Percentiles rank a stretch among this genome's conserved stretches.
These are phyloP conservation scores for Perdita meconis DNA, from an alignment of 2,888 invertebrate genomes.

Conservation along the genomic window DNA sequence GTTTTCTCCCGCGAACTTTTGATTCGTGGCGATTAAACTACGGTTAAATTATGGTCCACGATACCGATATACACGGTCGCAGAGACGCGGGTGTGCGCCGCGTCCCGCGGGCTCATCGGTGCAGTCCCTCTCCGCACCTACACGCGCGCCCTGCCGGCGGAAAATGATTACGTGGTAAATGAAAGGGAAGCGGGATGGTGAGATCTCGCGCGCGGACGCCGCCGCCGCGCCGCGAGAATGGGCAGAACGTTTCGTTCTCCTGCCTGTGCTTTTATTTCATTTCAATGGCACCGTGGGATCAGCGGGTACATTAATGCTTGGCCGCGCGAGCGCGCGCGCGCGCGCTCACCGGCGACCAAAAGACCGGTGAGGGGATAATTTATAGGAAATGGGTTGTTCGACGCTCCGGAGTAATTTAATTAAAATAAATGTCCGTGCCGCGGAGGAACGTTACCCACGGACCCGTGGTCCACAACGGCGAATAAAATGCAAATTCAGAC, in stretches of 20 bases:
- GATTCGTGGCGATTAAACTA: constrained; percentile 62
- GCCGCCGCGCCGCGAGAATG: constrained; percentile 69
- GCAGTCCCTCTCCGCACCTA: constrained; percentile 54
- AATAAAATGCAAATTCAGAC: constrained; percentile 85
- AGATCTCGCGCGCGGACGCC: constrained; percentile 62
- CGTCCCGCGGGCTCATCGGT: constrained; percentile 65
- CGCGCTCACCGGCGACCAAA: constrained; percentile 58
- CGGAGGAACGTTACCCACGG: constrained; percentile 73
- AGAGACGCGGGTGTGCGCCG: constrained; percentile 14
- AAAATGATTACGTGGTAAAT: constrained; percentile 82
- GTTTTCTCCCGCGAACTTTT: constrained; percentile 62
- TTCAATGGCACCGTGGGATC: constrained; percentile 83
- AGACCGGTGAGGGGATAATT: constrained; percentile 83
- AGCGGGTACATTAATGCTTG: constrained; percentile 83
- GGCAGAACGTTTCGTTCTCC: constrained; percentile 76
- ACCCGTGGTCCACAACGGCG: constrained; percentile 79
- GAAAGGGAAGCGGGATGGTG: constrained; percentile 79
- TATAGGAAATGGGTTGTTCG: constrained; percentile 85
- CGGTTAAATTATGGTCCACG: constrained; percentile 55
- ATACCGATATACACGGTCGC: constrained; percentile 50
- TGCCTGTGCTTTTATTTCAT: constrained; percentile 83
- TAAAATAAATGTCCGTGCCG: constrained; percentile 84
- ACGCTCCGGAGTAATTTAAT: constrained; percentile 84
- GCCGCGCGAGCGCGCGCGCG: constrained; percentile 50
- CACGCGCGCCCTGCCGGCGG: constrained; percentile 78